Conservation (phyloP, 1,140 invertebrate species). For the Diachasma alloeum region DNA sequence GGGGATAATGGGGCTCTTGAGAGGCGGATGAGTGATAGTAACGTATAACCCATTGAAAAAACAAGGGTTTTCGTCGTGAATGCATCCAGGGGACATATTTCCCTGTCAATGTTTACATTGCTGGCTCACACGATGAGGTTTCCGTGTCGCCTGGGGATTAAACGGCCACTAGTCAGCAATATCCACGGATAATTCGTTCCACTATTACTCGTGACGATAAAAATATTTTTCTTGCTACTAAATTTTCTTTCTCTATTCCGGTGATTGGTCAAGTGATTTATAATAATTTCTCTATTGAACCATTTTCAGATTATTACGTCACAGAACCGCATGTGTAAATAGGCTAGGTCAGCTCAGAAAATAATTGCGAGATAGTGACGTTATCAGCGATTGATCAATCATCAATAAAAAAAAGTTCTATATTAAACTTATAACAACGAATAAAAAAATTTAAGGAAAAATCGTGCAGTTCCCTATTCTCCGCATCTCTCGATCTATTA, state of each 20-base stretch:
- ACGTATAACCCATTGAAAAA: constrained; percentile 3
- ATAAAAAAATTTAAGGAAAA: too few species aligned
- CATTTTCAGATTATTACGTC: too few species aligned
- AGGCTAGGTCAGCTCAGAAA: too few species aligned
- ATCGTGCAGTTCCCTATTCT: too few species aligned
- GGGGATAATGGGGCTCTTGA: neutral
- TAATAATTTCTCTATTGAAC: too few species aligned
- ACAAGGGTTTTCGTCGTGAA: neutral
- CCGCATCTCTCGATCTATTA: too few species aligned
- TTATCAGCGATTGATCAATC: too few species aligned
- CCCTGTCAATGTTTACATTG: neutral
- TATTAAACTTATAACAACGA: too few species aligned
- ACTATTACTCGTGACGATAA: neutral
- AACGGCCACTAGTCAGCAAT: constrained; percentile 13
- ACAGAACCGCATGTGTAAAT: too few species aligned
- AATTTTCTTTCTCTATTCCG: neutral
- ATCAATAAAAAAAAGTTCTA: too few species aligned
- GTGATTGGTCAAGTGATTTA: too few species aligned
- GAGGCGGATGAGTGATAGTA: neutral
- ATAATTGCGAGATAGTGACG: too few species aligned
- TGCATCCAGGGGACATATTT: neutral
- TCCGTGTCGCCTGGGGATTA: constrained; percentile 49
- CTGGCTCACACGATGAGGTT: constrained; percentile 49
- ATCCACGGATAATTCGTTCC: neutral
- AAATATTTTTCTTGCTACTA: neutral